A percentile compares a stretch with the other conserved stretches of the same genome.
These are phyloP conservation scores for Varecia variegata DNA, from an alignment of 2,797 vertebrate species.

Conservation along the genomic window DNA sequence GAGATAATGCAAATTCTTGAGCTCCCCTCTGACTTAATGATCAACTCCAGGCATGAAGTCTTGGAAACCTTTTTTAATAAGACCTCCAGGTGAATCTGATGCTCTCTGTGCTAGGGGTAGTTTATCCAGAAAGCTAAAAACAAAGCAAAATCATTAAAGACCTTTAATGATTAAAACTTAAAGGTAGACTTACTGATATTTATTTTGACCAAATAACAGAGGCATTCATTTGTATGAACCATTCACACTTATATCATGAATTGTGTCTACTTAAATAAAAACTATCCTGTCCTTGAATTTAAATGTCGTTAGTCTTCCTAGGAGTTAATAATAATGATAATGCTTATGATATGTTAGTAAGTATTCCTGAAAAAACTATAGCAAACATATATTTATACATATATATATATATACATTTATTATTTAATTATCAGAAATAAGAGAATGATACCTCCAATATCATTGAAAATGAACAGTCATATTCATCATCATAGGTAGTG, in stretches of 20 bases:
- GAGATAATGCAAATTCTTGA: neutral
- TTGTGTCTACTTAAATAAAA: neutral
- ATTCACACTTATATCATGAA: neutral
- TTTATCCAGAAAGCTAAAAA: neutral
- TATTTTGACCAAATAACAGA: neutral
- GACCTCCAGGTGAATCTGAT: neutral
- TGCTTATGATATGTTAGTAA: neutral
- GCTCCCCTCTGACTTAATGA: neutral
- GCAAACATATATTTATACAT: neutral
- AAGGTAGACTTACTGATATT: neutral
- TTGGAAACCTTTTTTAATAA: neutral
- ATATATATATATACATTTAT: neutral
- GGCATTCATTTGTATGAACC: neutral
- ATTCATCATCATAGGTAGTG: neutral
- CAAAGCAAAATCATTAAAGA: neutral
- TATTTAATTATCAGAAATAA: neutral
- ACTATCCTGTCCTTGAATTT: neutral
- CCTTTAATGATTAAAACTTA: neutral
- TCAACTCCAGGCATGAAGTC: fast-evolving
- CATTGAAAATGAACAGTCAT: neutral
- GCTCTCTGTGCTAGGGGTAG: neutral
- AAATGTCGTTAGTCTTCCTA: neutral
- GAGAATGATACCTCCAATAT: neutral
- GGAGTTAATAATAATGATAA: neutral
- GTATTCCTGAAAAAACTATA: neutral